Evolutionary conservation across 2,113 vertebrate genomes (phyloP).

Genomic region (Leptocoma aspasia): DNA sequence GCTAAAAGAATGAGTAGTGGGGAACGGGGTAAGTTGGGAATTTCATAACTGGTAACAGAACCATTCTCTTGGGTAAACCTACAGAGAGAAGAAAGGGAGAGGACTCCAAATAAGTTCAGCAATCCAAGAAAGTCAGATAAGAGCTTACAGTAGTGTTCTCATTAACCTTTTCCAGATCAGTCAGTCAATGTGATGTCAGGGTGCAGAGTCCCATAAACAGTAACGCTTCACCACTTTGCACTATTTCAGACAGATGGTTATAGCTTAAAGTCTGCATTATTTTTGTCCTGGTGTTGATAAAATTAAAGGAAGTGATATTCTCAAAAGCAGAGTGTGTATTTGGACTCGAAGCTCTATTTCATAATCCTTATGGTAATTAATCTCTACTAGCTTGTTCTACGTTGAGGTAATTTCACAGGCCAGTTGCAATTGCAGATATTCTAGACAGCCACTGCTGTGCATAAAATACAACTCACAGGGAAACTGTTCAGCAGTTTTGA

Average conservation of each 20-base stretch:
- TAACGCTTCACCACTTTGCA: not conserved
- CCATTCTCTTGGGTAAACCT: constrained; percentile 99
- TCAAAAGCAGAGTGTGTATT: not conserved
- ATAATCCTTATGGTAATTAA: not conserved
- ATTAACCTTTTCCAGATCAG: constrained; percentile 77
- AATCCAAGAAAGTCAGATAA: constrained; percentile 72
- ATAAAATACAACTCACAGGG: not conserved
- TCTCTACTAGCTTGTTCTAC: not conserved
- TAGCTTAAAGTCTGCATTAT: not conserved
- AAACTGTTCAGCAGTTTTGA: constrained; percentile 3
- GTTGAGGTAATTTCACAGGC: not conserved
- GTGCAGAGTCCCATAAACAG: constrained; percentile 15
- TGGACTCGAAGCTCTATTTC: not conserved
- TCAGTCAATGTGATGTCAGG: constrained; percentile 56
- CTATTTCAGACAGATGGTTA: not conserved
- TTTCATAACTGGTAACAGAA: constrained; percentile 99
- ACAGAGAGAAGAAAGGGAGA: constrained; percentile 94
- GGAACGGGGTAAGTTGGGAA: constrained; percentile 95
- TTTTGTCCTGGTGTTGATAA: not conserved
- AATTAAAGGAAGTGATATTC: not conserved
- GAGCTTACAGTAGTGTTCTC: constrained; percentile 67
- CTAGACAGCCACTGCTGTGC: not conserved
- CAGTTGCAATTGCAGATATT: not conserved
- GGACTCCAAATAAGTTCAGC: constrained; percentile 88
- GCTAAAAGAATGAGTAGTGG: constrained; percentile 99